A percentile compares a stretch with the other conserved stretches of the same genome.
Evolutionary conservation across 2,797 vertebrate genomes (phyloP).

Genomic region (Ctenosaura bakeri): DNA sequence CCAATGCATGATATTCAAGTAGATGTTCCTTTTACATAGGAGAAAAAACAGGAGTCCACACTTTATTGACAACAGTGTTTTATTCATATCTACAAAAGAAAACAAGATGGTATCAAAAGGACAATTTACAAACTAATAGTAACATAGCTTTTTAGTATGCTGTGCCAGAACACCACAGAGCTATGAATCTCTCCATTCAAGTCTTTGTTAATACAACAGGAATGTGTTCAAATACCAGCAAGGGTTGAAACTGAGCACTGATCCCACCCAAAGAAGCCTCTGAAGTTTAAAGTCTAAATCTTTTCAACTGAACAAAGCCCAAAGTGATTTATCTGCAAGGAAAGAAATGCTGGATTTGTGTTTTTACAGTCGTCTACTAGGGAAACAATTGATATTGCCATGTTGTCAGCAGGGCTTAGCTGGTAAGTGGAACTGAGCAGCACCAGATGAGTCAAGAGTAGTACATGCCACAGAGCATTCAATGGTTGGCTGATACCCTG

Average conservation of each 20-base stretch:
- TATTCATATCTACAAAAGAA: conserved; percentile 88
- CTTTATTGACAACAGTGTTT: conserved; percentile 84
- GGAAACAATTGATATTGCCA: conserved; percentile 42
- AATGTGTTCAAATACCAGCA: conserved; percentile 84
- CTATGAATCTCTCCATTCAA: conserved; percentile 79
- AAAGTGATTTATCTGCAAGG: conserved; percentile 68
- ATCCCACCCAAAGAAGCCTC: conserved; percentile 79
- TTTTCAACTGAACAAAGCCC: conserved; percentile 74
- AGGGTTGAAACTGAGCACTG: conserved; percentile 72
- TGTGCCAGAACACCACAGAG: conserved; percentile 80
- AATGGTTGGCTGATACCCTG: conserved; percentile 45
- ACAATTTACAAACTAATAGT: conserved; percentile 85
- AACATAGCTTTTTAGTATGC: conserved; percentile 83
- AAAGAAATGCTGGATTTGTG: conserved; percentile 60
- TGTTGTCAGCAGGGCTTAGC: conserved; percentile 60
- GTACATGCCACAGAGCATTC: conserved; percentile 45
- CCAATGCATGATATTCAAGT: fast-evolving
- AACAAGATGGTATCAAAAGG: conserved; percentile 88
- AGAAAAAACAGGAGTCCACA: conserved; percentile 65
- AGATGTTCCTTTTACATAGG: conserved; percentile 48
- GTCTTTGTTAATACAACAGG: conserved; percentile 79
- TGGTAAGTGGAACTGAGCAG: conserved; percentile 58
- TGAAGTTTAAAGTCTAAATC: conserved; percentile 54
- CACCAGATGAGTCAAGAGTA: conserved; percentile 62
- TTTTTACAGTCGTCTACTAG: conserved; percentile 62